Percentiles rank a stretch among this genome's conserved stretches.
phyloP scores from a whole-genome alignment of 2,888 invertebrate genomes.

The Phortica okadai region DNA sequence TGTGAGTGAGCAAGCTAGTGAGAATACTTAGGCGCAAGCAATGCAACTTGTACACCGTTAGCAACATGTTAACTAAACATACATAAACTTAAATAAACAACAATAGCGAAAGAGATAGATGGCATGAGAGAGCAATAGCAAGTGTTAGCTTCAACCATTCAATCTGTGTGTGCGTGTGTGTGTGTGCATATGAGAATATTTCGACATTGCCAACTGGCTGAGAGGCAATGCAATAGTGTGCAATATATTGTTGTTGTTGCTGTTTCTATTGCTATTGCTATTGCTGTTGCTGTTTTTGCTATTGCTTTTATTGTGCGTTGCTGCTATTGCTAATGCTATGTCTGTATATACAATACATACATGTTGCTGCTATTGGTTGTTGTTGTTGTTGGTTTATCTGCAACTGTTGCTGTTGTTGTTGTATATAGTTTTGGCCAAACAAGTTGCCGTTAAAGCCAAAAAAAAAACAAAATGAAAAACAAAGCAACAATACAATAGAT shows the following conservation, averaged over 20 bases:
- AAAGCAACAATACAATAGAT: slow-evolving; percentile 26
- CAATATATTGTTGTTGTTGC: slow-evolving; percentile 4
- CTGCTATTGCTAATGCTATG: slow-evolving; percentile 1
- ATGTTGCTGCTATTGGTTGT: slow-evolving; percentile 18
- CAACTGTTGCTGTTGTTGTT: slow-evolving; percentile 29
- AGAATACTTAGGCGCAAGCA: slow-evolving; percentile 17
- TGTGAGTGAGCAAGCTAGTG: slow-evolving; percentile 45
- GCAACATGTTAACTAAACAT: slow-evolving; percentile 68
- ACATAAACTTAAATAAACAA: slow-evolving; percentile 69
- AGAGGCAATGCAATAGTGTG: neutral
- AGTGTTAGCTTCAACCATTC: neutral
- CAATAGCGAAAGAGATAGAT: slow-evolving; percentile 52
- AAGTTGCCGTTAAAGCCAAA: slow-evolving; percentile 57
- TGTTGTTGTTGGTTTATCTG: slow-evolving; percentile 24
- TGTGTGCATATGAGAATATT: neutral
- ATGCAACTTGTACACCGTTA: slow-evolving; percentile 23
- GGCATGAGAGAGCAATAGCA: slow-evolving; percentile 24
- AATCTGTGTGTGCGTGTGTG: neutral
- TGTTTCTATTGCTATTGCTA: slow-evolving; percentile 38
- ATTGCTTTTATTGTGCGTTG: slow-evolving; percentile 59
- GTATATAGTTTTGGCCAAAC: slow-evolving; percentile 59
- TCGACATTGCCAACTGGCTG: neutral
- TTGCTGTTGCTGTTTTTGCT: slow-evolving; percentile 55
- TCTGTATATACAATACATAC: neutral
- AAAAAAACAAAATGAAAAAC: slow-evolving; percentile 13